Base-by-base conservation (phyloP, 2,113 vertebrate genomes). In the Abramis brama region DNA sequence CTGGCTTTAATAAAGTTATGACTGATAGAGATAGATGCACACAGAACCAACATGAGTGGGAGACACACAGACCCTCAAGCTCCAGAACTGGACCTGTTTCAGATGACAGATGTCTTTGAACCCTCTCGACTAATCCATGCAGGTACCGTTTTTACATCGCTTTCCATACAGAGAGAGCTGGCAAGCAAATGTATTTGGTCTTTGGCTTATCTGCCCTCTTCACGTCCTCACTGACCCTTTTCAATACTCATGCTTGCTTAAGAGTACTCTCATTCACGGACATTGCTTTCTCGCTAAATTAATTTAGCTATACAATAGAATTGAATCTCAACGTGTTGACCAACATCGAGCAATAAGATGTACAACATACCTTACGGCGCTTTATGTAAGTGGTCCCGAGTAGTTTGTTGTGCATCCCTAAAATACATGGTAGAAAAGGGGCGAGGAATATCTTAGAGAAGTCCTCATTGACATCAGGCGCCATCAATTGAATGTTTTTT, bases 1-100 rank as follows among this genome's bases (percentile, higher is more conserved):
- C 87, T 90, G 89, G 84, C 82, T 86, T 23, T 85, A 89, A 89
- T 88, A 79, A 77, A 89, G 84, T 90, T 90, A 89, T 89, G 86
- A 88, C 66, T 79, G 86, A 90, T 90, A 62, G 89, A 87, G 88
- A 89, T 80, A 57, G 86, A 87, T 90, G 77, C 62, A 45, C 78
- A 45, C 79, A 66, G 30, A 82, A 74, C 70, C 70, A 82, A 85
- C 57, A 75, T 30, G 27, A 59, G 77, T 76, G 43, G 47, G n/a
- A 85, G 79, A 80, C 45, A 82, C 79, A 12, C 83, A 17, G 36
- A 76, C 70, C 55, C 70, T 43, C 73, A 64, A 75, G 79, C 25
- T 66, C n/a, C 10, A 19, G 27, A 23, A 64, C 27, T 39, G 25
- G 47, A 59, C 77, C 71, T 73, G 84, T 45, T 77, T 86, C 74